phyloP scores from a whole-genome alignment of 1,140 invertebrate genomes.

The Epicauta chinensis region DNA sequence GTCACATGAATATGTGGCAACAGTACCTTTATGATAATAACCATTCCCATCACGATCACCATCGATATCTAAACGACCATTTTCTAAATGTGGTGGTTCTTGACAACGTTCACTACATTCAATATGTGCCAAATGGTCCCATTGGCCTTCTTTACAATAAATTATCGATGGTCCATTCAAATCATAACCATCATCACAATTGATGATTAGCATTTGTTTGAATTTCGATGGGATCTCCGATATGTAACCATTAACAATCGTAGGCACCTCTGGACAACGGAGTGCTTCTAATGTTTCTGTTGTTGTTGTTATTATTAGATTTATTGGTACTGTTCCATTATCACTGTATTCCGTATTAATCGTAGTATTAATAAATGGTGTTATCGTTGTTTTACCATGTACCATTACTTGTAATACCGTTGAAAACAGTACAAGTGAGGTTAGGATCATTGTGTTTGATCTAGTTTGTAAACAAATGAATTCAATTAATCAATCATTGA shows the following conservation, averaged over 20 bases:
- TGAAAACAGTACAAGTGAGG: no score
- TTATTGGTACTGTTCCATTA: neutral
- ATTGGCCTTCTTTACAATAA: constrained; percentile 29
- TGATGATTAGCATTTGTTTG: constrained; percentile 12
- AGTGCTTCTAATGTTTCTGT: no score
- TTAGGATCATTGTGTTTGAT: no score
- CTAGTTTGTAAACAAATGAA: no score
- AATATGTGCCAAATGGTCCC: constrained; percentile 23
- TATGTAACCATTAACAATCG: constrained; percentile 2
- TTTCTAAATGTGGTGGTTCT: constrained; percentile 28
- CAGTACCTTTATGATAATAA: constrained; percentile 30
- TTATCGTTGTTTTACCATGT: no score
- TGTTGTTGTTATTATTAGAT: neutral
- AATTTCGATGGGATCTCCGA: neutral
- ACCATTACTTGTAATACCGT: no score
- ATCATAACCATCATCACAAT: constrained; percentile 28
- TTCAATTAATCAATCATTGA: no score
- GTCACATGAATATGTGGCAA: constrained; percentile 37
- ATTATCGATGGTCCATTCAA: constrained; percentile 26
- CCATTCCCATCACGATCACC: constrained; percentile 18
- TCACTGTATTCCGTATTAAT: no score
- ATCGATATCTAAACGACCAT: constrained; percentile 27
- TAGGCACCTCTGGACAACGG: constrained; percentile 3
- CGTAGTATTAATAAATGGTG: no score
- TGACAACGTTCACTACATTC: constrained; percentile 28